Evolutionary conservation across 2,113 vertebrate species (phyloP), one percentile per base, ranked within the genome.

Genomic region (Ciconia maguari): DNA sequence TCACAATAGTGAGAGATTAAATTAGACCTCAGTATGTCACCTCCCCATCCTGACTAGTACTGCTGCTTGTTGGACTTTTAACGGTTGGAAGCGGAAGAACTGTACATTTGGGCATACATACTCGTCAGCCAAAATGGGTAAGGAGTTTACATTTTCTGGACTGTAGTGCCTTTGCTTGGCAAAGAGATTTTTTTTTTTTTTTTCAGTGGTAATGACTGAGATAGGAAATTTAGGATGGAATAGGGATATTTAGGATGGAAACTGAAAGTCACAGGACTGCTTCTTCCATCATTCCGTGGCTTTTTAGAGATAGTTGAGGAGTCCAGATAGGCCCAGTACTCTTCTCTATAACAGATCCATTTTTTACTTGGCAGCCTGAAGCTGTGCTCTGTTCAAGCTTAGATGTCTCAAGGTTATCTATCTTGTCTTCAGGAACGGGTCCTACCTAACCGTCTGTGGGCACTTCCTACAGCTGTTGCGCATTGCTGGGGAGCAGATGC

Each of bases 1-100:
- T 94, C 81, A 90, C 84, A 93, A 66, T 6, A 83, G 41, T 3
- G 66, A 77, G 70, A 86, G 66, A 88, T 91, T 93, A 94, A 97
- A 89, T 89, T 51, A 83, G 58, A 87, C 68, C 38, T 83, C 66
- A 69, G 48, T 46, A 85, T 64, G 30, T 85, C 55, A 85, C 84
- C 58, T 96, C 75, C 42, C 32, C 26, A 11, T 83, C 70, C 81
- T 94, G 69, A 42, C 27, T 44, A 32, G 54, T 21, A 18, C 36
- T 76, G 61, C 44, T 65, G 72, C 68, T 91, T 49, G 13, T 30
- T 69, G 84, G 86, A 76, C 46, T 94, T 76, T 46, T 60, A 62
- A 42, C 9, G 2, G 25, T 30, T 76, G 81, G 78, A 71, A 89
- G 34, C 2, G 1, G 90, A 94, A 91, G 61, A 75, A 8, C 30